Percentiles rank a stretch among this genome's conserved stretches.
These are phyloP conservation scores for Cheilosia variabilis DNA, from an alignment of 2,888 invertebrate genomes.

Conservation along the genomic window DNA sequence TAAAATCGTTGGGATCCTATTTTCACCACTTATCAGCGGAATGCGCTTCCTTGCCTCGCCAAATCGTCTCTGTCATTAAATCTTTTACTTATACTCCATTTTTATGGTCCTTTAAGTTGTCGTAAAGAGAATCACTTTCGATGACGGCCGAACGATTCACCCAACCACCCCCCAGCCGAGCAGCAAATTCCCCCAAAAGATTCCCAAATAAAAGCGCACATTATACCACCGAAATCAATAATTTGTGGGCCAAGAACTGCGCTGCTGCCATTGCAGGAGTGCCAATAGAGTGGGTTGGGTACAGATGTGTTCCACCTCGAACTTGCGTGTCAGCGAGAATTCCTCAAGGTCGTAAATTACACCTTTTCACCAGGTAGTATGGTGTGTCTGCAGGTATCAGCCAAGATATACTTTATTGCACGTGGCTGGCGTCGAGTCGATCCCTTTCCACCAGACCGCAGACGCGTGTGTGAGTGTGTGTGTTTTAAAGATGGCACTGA, in stretches of 20 bases:
- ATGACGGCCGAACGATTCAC: constrained; percentile 57
- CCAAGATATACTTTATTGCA: constrained; percentile 64
- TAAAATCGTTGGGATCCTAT: constrained; percentile 1
- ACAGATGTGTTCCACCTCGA: constrained; percentile 49
- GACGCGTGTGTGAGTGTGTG: constrained; percentile 22
- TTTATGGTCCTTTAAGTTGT: constrained; percentile 64
- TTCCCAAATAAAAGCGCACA: constrained; percentile 51
- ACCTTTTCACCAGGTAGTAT: constrained; percentile 72
- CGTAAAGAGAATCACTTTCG: constrained; percentile 61
- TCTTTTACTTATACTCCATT: constrained; percentile 53
- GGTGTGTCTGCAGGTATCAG: constrained; percentile 62
- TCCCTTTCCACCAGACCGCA: neutral
- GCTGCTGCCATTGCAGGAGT: constrained; percentile 37
- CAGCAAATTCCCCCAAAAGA: constrained; percentile 22
- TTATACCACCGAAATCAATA: constrained; percentile 68
- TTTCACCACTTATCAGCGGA: constrained; percentile 23
- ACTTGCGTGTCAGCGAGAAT: constrained; percentile 70
- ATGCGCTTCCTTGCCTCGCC: constrained; percentile 15
- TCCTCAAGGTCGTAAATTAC: constrained; percentile 73
- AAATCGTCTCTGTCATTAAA: constrained; percentile 50
- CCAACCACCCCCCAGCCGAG: neutral
- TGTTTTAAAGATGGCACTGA: constrained; percentile 32
- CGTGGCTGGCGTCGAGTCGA: neutral
- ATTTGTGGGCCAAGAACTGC: constrained; percentile 41
- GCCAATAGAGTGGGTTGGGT: constrained; percentile 28